phyloP scores from a whole-genome alignment of 2,113 vertebrate species.

The Eudyptes chrysolophus region DNA sequence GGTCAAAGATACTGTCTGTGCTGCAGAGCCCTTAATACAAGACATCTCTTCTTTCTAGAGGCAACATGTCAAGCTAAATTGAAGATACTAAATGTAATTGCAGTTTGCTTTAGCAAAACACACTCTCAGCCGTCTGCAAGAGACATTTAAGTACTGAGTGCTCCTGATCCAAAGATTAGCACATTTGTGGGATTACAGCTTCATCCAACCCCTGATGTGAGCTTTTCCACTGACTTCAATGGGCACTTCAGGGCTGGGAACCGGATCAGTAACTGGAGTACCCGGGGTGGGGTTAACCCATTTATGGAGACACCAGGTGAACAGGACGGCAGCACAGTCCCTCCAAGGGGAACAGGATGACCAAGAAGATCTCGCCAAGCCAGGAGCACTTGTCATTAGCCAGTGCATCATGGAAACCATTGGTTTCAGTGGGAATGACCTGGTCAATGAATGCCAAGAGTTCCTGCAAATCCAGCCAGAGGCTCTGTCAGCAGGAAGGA shows the following conservation, averaged over 20 bases:
- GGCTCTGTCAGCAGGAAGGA: neutral
- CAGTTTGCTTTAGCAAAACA: constrained; percentile 44
- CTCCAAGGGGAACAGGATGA: neutral
- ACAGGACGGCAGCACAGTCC: rapidly evolving
- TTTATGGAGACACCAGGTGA: neutral
- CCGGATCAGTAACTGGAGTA: rapidly evolving
- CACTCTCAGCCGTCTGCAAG: neutral
- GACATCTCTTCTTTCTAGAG: neutral
- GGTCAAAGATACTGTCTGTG: neutral
- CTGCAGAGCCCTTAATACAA: neutral
- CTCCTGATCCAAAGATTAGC: constrained; percentile 11
- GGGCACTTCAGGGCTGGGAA: neutral
- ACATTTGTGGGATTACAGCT: neutral
- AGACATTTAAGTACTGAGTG: neutral
- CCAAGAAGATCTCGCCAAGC: neutral
- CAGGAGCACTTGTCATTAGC: neutral
- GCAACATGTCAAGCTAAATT: neutral
- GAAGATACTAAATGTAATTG: constrained; percentile 15
- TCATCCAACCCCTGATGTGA: neutral
- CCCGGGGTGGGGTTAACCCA: neutral
- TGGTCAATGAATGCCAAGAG: neutral
- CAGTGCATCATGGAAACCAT: neutral
- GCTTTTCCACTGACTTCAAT: neutral
- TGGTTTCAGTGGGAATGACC: neutral
- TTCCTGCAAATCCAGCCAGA: neutral